Evolutionary conservation across 2,888 invertebrate species (phyloP), one percentile per base, ranked within the genome.

Genomic region (Octonoba sinensis): DNA sequence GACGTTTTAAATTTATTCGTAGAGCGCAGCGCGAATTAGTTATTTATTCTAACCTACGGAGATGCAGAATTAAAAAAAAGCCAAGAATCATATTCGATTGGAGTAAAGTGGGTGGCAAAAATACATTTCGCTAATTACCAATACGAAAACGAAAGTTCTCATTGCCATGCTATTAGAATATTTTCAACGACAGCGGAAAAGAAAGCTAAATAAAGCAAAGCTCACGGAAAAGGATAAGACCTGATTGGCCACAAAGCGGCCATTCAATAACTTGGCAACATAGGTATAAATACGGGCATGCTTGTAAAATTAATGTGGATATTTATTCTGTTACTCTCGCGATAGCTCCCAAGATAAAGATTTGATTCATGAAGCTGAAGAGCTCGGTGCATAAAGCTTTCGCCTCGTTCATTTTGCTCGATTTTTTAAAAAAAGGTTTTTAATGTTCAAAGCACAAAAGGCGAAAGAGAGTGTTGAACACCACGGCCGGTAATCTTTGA

Each of bases 321-420:
- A 69, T 76, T 76, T 69, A 76, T 76, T 76, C 47, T 76, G 36
- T 69, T 54, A 64, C 76, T 76, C 69, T 69, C 76, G 20, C 69
- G 69, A 76, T 76, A 62, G 60, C 62, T 47, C 62, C 27, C 46
- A 62, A 76, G 76, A 76, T 76, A 76, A 76, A 76, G 51, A 76
- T 76, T 75, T 67, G 76, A 76, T 54, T 69, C 76, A 76, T 69
- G 47, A 62, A 76, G 60, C 24, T 60, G 64, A 69, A 59, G 67
- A 69, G 75, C 69, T 69, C 51, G 24, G 67, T 13, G 46, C 36
- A 75, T 69, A 76, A 76, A 36, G 36, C 36, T 36, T 36, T 36
- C 36, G 36, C 36, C 11, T 36, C 36, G 36, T 36, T 36, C 36
- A 36, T 36, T 36, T 36, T 8, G 8, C 36, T 36, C 36, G 36